Base-by-base conservation (phyloP, 2,888 invertebrate species). In the Lycophotia porphyrea region DNA sequence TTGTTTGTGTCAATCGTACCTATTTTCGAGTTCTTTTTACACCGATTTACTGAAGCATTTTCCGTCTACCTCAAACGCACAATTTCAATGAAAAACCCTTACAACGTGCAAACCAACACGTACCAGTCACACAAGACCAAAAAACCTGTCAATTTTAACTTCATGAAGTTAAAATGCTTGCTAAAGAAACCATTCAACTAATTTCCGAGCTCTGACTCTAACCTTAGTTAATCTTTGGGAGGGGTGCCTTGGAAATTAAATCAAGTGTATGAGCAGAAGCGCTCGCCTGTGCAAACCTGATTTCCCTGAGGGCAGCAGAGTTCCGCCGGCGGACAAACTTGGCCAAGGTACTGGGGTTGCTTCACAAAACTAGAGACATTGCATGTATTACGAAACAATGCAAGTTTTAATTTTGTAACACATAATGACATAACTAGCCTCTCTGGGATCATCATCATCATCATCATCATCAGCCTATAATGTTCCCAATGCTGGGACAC, bases 231-330 rank as follows among this genome's bases (percentile, higher is more conserved):
- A 81, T 76, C 61, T 76, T 81, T 63, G 34, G 27, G 27, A 15
- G 52, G 61, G 60, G 60, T 49, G 47, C 44, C 21, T 80, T 47
- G 61, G 68, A 61, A 74, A 69, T 84, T 55, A 81, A 55, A 81
- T 81, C 74, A 81, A 74, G 84, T 84, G 80, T 68, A 70, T 74
- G 60, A 61, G 64, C 52, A 49, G 61, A 31, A 78, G 55, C 67
- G 73, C 84, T 81, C 65, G 79, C 31, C 68, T 65, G 84, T 31
- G 44, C 80, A 61, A 42, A 74, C 69, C 84, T 81, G 81, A 84
- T 81, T 81, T 81, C 81, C 81, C 81, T 21, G 42, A 74, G 84
- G 81, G 49, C 60, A 34, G 58, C 24, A 34, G 15, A 49, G 63
- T 64, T 44, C 27, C 79, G 70, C 44, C 49, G 44, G 27, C 49